A percentile compares a stretch with the other conserved stretches of the same genome.
Evolutionary conservation across 1,140 invertebrate genomes (phyloP).

Genomic region (Bombus soroeensis): DNA sequence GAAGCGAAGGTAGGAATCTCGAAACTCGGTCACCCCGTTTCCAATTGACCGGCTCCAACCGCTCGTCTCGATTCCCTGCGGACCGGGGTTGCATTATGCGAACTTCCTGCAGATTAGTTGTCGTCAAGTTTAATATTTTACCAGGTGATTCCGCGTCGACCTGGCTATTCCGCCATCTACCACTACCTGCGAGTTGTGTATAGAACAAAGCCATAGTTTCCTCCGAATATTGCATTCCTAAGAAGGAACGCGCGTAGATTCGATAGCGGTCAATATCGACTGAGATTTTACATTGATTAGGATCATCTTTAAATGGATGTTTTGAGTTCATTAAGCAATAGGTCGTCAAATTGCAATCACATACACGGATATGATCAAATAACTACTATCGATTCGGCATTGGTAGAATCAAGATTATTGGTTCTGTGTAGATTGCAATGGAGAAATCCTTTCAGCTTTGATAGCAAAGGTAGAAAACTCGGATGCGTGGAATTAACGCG

Average conservation of each 20-base stretch:
- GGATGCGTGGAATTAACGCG: background rate
- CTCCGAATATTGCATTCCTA: too few relatives aligned
- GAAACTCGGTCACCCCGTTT: slow-evolving; percentile 51
- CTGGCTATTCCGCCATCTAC: background rate
- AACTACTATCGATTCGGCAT: too few relatives aligned
- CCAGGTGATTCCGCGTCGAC: background rate
- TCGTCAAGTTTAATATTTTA: slow-evolving; percentile 38
- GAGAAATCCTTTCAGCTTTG: background rate
- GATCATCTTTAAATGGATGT: too few relatives aligned
- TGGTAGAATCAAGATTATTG: too few relatives aligned
- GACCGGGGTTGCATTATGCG: slow-evolving; percentile 4
- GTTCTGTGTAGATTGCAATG: background rate
- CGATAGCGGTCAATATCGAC: too few relatives aligned
- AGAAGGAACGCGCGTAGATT: too few relatives aligned
- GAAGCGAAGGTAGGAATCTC: slow-evolving; percentile 21
- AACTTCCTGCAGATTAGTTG: slow-evolving; percentile 41
- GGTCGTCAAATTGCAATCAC: too few relatives aligned
- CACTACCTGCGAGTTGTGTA: background rate
- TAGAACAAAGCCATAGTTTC: background rate
- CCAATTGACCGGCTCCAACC: slow-evolving; percentile 35
- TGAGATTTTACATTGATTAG: too few relatives aligned
- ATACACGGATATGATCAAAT: too few relatives aligned
- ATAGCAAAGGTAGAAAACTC: background rate
- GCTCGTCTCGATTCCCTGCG: background rate
- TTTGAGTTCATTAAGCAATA: too few relatives aligned